Conservation (phyloP, 2,888 invertebrate species). For the Eristalis pertinax region DNA sequence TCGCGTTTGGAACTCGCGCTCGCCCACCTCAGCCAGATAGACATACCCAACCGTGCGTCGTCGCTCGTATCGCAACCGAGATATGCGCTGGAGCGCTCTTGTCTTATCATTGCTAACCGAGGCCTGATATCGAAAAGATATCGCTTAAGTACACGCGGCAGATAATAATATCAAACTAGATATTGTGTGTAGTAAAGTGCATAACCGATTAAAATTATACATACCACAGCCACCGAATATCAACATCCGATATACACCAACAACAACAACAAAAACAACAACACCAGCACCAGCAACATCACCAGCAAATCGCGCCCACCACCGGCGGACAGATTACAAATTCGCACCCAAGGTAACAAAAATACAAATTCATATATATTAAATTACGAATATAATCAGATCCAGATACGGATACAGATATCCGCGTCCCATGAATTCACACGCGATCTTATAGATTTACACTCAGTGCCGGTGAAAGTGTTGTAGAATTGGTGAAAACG, state of each 20-base stretch:
- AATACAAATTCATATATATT: neutral
- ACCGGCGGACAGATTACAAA: constrained; percentile 46
- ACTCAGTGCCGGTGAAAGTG: constrained; percentile 36
- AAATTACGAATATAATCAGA: constrained; percentile 58
- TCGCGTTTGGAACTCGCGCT: neutral
- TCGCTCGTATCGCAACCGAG: constrained; percentile 56
- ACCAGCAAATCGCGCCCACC: neutral
- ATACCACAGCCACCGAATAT: constrained; percentile 66
- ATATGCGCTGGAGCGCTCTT: constrained; percentile 67
- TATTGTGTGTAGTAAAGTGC: constrained; percentile 73
- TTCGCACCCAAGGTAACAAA: neutral
- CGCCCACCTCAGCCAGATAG: constrained; percentile 18
- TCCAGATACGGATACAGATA: constrained; percentile 4
- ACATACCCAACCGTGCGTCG: neutral
- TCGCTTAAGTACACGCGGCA: constrained; percentile 72
- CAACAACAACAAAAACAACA: neutral
- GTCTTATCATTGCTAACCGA: constrained; percentile 74
- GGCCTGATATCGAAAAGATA: constrained; percentile 74
- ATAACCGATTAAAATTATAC: constrained; percentile 71
- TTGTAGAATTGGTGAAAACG: constrained; percentile 12
- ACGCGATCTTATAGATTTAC: constrained; percentile 57
- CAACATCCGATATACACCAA: constrained; percentile 37
- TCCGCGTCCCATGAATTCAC: constrained; percentile 22
- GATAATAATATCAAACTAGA: constrained; percentile 73
- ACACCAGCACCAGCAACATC: neutral